These are phyloP conservation scores for Elymnias hypermnestra DNA, from an alignment of 1,140 invertebrate genomes.

Conservation along the genomic window DNA sequence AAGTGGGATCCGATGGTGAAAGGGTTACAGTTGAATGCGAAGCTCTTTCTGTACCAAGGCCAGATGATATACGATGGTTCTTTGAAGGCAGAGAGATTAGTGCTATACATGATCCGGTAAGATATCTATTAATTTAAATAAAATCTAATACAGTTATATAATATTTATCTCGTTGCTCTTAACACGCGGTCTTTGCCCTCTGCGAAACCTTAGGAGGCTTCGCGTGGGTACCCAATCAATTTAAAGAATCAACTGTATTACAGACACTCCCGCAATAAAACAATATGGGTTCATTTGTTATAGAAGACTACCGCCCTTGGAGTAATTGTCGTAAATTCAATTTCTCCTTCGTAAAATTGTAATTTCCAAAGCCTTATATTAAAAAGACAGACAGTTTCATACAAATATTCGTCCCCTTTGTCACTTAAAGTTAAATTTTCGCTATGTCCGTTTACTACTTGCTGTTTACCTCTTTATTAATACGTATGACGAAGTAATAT, in stretches of 20 bases:
- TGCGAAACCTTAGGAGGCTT: constrained; percentile 4
- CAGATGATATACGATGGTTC: constrained; percentile 90
- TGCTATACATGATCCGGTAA: constrained; percentile 72
- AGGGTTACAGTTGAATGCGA: constrained; percentile 90
- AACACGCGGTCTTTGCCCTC: not conserved
- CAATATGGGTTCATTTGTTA: constrained; percentile 2
- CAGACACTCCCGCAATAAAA: constrained; percentile 7
- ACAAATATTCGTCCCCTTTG: no score
- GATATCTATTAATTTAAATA: constrained; percentile 12
- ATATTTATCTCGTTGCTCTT: constrained; percentile 5
- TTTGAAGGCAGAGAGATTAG: constrained; percentile 89
- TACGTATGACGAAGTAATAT: no score
- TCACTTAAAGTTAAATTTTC: no score
- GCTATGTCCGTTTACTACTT: no score
- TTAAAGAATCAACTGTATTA: constrained; percentile 8
- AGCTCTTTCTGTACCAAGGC: constrained; percentile 90
- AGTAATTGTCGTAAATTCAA: not conserved
- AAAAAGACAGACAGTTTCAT: no score
- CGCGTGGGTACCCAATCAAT: constrained; percentile 8
- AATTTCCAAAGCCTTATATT: no score
- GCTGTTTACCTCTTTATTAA: no score
- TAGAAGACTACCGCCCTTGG: not conserved
- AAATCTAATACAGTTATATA: not conserved
- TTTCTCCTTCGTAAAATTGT: no score
- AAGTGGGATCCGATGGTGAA: constrained; percentile 88